Percentiles rank a stretch among this genome's conserved stretches.
Evolutionary conservation across 53 echinoderm and acorn worm species (phyloP).

Genomic region (Echinometra lucunter): DNA sequence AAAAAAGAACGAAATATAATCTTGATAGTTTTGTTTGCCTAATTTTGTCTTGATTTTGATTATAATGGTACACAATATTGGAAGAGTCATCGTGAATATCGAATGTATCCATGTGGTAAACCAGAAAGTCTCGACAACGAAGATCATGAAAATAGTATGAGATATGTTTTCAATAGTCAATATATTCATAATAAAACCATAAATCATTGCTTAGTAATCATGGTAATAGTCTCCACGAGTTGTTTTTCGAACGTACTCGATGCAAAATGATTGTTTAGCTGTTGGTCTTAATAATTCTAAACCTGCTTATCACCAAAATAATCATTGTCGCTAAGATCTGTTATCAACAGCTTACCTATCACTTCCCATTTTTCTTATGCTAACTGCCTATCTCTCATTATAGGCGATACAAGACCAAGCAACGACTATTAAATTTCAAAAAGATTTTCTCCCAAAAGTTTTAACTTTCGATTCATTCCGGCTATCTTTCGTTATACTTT

Average conservation of each 20-base stretch:
- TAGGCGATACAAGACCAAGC: neutral
- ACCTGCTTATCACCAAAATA: too few species aligned
- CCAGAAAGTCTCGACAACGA: neutral
- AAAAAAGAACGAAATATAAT: too few species aligned
- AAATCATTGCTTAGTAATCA: neutral
- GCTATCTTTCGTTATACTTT: neutral
- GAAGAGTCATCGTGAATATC: neutral
- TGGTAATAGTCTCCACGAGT: too few species aligned
- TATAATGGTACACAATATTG: neutral
- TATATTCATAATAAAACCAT: neutral
- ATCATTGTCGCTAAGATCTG: too few species aligned
- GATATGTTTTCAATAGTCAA: neutral
- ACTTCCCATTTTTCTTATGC: neutral
- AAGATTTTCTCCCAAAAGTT: neutral
- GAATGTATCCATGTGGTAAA: neutral
- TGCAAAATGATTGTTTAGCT: neutral
- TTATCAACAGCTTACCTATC: too few species aligned
- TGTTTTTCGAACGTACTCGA: neutral
- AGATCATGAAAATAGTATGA: too few species aligned
- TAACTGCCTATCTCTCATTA: neutral
- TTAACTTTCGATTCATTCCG: neutral
- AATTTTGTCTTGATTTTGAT: neutral
- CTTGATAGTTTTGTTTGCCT: neutral
- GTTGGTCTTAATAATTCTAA: too few species aligned
- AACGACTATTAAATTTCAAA: neutral